Percentiles rank a stretch among this genome's conserved stretches.
Evolutionary conservation across 2,113 vertebrate genomes (phyloP).

Genomic region (Nematolebias whitei): DNA sequence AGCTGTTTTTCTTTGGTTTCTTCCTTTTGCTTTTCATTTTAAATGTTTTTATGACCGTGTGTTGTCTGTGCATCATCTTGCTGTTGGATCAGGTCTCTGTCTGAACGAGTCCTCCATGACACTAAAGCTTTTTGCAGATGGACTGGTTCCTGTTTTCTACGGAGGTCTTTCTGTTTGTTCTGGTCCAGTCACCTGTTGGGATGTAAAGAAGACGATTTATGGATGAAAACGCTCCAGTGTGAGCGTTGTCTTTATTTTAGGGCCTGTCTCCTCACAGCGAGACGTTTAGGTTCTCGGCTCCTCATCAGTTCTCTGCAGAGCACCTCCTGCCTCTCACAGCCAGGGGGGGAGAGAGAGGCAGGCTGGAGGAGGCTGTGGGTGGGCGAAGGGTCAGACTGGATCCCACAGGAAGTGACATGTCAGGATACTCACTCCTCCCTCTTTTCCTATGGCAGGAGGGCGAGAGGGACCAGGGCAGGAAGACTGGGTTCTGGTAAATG

Average conservation of each 20-base stretch:
- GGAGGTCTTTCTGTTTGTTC: too few species aligned
- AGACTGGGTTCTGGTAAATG: constrained; percentile 56
- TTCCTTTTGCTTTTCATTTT: too few species aligned
- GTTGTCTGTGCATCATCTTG: too few species aligned
- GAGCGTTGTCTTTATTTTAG: background rate
- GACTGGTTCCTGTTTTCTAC: background rate
- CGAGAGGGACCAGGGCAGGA: constrained; percentile 37
- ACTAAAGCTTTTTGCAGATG: background rate
- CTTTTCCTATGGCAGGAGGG: constrained; percentile 46
- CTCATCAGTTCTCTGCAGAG: background rate
- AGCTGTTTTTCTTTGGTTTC: too few species aligned
- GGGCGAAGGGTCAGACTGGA: constrained; percentile 64
- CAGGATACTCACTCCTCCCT: constrained; percentile 70
- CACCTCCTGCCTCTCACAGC: constrained; percentile 51
- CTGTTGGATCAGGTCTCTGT: background rate
- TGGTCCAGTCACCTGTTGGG: too few species aligned
- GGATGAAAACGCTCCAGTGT: too few species aligned
- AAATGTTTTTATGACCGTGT: too few species aligned
- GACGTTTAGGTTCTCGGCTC: background rate
- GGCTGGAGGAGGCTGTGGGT: constrained; percentile 13
- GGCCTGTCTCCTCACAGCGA: background rate
- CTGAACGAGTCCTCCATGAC: too few species aligned
- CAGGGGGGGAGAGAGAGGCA: constrained; percentile 57
- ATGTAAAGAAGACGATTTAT: too few species aligned
- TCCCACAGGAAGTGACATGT: constrained; percentile 76